Evolutionary conservation across 1,140 invertebrate genomes (phyloP), one percentile per base, ranked within the genome.

Genomic region (Fopius arisanus): DNA sequence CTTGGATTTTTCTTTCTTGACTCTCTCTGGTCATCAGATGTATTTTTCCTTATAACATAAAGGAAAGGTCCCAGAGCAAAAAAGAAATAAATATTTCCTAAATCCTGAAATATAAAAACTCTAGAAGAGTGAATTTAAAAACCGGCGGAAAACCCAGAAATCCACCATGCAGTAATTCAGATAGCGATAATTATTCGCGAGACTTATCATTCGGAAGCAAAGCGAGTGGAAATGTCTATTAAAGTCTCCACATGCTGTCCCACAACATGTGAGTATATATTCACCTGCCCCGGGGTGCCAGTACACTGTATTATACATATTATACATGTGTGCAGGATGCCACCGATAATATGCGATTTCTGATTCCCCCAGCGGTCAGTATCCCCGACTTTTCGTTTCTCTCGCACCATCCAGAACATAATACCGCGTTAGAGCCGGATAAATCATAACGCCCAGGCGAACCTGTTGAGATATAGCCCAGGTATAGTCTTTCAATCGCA

Each of bases 381-480:
- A 59, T 48, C 43, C 43, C 16, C 43, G 43, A 37, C 73, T 66
- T 54, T 68, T 2, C 37, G 33, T 6, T 37, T 19, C 23, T 68
- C 65, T 37, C 43, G 54, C 54, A 12, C 54, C 43, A 48, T 48
- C 43, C 43, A 19, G 43, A 48, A 59, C 54, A 59, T 59, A 59
- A 59, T 66, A 40, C 65, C 21, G 21, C 21, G 65, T 67, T 67
- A 67, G 21, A 67, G 33, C 83, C 80, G 82, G n/a, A 16, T 80
- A 82, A 85, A 82, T 86, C 84, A 87, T 87, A 86, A 86, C 82
- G 82, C 81, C 79, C 76, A 12, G 77, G 76, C 80, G 81, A 79
- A 82, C 81, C 83, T 82, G 83, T 80, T 87, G 86, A 87, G 82
- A 86, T 87, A 86, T 86, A 83, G 84, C 84, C 82, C 81, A 81